Conservation (phyloP, 2,888 invertebrate genomes). For the Apodemia zela region DNA sequence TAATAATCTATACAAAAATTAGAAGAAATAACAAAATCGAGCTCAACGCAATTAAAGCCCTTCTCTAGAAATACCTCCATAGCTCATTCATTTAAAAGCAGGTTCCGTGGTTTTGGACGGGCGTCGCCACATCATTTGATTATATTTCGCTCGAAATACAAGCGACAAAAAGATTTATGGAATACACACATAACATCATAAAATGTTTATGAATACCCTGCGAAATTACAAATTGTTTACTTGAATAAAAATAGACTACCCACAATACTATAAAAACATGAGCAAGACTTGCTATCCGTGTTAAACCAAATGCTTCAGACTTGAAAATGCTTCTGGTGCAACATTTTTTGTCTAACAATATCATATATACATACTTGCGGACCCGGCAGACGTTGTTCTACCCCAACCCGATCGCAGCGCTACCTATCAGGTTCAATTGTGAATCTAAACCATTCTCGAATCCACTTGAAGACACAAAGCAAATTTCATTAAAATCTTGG, state of each 20-base stretch:
- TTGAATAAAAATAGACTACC: conserved; percentile 4
- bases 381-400: too few relatives aligned
- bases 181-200: conserved; percentile 6
- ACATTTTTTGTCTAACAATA: too few relatives aligned
- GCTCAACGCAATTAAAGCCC: neutral
- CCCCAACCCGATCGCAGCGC: too few relatives aligned
- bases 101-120: neutral
- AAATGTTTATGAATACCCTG: conserved; percentile 8
- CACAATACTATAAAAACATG: neutral
- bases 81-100: neutral
- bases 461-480: too few relatives aligned
- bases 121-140: neutral
- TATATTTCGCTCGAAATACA: conserved; percentile 4
- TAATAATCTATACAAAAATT: too few relatives aligned
- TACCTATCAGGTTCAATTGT: too few relatives aligned
- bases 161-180: conserved; percentile 11
- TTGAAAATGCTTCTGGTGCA: too few relatives aligned
- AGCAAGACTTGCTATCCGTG: neutral
- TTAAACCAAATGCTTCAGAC: too few relatives aligned
- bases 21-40: too few relatives aligned
- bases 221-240: conserved; percentile 10
- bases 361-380: too few relatives aligned
- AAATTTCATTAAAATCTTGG: too few relatives aligned
- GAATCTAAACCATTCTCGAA: too few relatives aligned
- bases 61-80: neutral